Percentiles rank a stretch among this genome's conserved stretches.
Conservation (phyloP, 2,797 vertebrate species). For the Microhierax caerulescens region DNA sequence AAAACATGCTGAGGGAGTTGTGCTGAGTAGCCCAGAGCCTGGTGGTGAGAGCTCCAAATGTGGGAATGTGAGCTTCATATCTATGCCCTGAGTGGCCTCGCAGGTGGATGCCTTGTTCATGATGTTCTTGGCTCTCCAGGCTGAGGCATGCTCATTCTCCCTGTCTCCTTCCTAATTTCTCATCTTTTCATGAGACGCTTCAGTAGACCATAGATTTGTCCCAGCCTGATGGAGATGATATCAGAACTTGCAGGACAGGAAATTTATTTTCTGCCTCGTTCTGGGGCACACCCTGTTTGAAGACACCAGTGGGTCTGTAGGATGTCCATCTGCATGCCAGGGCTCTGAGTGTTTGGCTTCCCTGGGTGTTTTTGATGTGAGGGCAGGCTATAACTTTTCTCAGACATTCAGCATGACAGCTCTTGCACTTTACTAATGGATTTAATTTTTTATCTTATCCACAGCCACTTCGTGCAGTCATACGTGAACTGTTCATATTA, state of each 20-base stretch:
- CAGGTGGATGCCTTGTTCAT: not conserved
- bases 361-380: not conserved
- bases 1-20: not conserved
- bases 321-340: not conserved
- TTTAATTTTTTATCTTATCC: conserved; percentile 23
- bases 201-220: not conserved
- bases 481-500: conserved; percentile 7
- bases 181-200: not conserved
- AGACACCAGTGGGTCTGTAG: not conserved
- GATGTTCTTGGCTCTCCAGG: not conserved
- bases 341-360: not conserved
- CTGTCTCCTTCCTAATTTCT: not conserved
- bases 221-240: not conserved
- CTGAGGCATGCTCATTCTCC: rapidly evolving
- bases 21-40: not conserved
- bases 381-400: not conserved
- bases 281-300: not conserved
- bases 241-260: not conserved
- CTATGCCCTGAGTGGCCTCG: not conserved
- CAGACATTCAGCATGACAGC: not conserved
- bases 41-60: not conserved
- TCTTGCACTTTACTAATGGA: conserved; percentile 3
- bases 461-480: not conserved
- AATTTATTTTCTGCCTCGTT: not conserved
- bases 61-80: not conserved